Evolutionary conservation across 2,797 vertebrate species (phyloP).

Genomic region (Tragelaphus eurycerus): DNA sequence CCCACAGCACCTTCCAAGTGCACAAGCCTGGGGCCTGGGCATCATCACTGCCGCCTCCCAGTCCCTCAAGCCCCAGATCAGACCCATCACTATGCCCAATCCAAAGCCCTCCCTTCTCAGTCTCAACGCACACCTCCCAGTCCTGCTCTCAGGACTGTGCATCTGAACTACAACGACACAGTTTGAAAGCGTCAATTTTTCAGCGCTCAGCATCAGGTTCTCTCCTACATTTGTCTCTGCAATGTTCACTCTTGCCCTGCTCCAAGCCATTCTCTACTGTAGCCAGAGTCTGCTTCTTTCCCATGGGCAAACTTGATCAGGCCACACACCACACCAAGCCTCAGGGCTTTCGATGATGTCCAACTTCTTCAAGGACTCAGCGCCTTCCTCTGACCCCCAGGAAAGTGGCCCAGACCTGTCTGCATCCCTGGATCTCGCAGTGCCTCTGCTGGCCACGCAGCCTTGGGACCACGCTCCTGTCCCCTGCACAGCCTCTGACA

Average conservation of each 20-base stretch:
- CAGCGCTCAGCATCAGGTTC: neutral
- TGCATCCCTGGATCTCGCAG: neutral
- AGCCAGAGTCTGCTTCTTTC: neutral
- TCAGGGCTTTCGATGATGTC: neutral
- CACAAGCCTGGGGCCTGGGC: neutral
- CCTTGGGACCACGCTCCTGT: neutral
- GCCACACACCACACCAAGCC: neutral
- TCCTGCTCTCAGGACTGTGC: neutral
- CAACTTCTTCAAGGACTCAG: conserved; percentile 18
- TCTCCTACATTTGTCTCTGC: neutral
- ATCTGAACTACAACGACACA: neutral
- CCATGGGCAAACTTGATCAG: neutral
- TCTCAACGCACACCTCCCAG: neutral
- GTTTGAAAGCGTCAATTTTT: fast-evolving
- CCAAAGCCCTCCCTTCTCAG: no score
- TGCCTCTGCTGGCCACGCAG: neutral
- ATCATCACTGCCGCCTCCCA: neutral
- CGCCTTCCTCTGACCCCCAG: neutral
- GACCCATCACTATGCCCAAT: no score
- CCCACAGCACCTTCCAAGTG: neutral
- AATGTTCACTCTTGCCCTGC: neutral
- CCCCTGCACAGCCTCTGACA: neutral
- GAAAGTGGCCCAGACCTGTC: neutral
- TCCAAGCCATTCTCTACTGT: neutral
- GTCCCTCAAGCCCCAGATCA: neutral